Evolutionary conservation across 2,888 invertebrate species (phyloP), one percentile per base, ranked within the genome.

Genomic region (Hololepta plana): DNA sequence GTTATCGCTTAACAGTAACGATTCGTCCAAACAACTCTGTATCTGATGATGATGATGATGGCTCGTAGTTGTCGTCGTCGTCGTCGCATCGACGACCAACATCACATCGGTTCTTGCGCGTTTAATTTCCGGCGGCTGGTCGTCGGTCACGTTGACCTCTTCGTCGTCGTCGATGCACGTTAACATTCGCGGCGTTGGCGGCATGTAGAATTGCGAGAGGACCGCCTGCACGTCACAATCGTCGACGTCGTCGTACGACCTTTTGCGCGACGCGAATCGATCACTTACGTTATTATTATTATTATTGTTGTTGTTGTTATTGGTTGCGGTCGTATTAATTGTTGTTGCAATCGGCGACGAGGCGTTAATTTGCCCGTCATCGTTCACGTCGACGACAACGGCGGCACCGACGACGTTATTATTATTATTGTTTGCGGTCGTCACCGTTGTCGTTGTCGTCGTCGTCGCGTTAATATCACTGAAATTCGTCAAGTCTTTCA

Each of bases 181-280:
- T 32, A 74, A 57, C 44, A 73, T 59, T 29, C 72, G 57, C 14
- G 73, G 72, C 2, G 72, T 71, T 7, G 73, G 71, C 33, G 73
- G 67, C 51, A 67, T 67, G 45, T 72, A 75, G 43, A 73, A 72
- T 42, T 74, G 72, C 31, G 70, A 71, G 32, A 75, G 59, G 4
- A 74, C 72, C 40, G 72, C 73, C 38, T 72, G 69, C 22, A 72
- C 67, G 44, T 72, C 61, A 27, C 69, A 64, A 42, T 72, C 72
- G 38, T 72, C 71, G 39, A 66, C 60, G 26, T 68, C 69, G 35
- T 68, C 67, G 39, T 60, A 61, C 3, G 53, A 48, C 20, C 65
- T 51, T 35, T 58, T 59, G 26, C 52, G 39, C 8, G 49, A 44
- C 10, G 38, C 32, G 23, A 38, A 36, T 15, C 39, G 31, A 17